Conservation (phyloP, 2,797 vertebrate species). For the Anabacerthia variegaticeps region DNA sequence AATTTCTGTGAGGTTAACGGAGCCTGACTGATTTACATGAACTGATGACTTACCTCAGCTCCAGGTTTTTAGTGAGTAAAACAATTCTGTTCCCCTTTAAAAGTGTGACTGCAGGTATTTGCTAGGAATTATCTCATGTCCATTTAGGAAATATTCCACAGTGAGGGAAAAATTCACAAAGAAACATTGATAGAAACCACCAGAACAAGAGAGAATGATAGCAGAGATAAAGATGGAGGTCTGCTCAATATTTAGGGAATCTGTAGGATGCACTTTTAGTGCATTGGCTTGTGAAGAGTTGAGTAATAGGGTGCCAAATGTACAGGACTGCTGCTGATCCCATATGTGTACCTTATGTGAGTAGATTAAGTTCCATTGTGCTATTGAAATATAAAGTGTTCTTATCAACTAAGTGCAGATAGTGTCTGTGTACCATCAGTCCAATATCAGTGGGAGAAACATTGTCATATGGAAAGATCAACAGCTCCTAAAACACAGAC, state of each 20-base stretch:
- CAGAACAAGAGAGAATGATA: not conserved
- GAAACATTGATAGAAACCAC: not conserved
- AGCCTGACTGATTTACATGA: slow-evolving; percentile 24
- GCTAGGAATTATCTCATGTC: not conserved
- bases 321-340: not conserved
- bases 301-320: not conserved
- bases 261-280: not conserved
- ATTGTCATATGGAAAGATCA: not conserved
- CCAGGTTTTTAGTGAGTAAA: not conserved
- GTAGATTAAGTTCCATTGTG: not conserved
- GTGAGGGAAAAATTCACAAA: not conserved
- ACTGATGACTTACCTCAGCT: not conserved
- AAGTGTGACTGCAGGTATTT: not conserved
- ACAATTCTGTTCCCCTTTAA: not conserved
- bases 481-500: not conserved
- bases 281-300: not conserved
- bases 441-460: not conserved
- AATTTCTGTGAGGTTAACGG: slow-evolving; percentile 29
- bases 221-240: not conserved
- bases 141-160: not conserved
- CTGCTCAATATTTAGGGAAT: not conserved
- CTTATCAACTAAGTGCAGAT: not conserved
- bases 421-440: not conserved
- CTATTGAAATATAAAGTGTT: not conserved
- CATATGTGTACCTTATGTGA: not conserved